Evolutionary conservation across 2,888 invertebrate genomes (phyloP).

Genomic region (Campaea margaritaria): DNA sequence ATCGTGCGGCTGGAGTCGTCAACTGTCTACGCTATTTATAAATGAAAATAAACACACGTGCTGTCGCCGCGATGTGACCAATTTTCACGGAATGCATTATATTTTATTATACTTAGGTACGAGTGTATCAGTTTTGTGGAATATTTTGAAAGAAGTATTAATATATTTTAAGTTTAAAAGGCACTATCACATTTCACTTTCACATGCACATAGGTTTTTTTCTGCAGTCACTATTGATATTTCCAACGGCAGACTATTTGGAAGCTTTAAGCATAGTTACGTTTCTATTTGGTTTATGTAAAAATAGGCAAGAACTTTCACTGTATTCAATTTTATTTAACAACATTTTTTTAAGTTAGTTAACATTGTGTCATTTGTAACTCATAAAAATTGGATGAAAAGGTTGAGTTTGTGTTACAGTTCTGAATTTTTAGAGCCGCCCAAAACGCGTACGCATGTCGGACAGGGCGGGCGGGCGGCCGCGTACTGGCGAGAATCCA

Average conservation of each 20-base stretch:
- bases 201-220: conserved; percentile 14
- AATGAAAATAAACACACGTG: conserved; percentile 80
- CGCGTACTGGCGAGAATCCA: conserved; percentile 61
- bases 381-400: neutral
- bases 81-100: conserved; percentile 74
- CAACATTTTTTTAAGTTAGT: neutral
- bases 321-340: conserved; percentile 2
- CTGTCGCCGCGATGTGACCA: conserved; percentile 53
- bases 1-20: conserved; percentile 58
- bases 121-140: conserved; percentile 26
- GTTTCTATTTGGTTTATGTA: conserved; percentile 15
- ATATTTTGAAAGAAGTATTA: conserved; percentile 31
- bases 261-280: conserved; percentile 43
- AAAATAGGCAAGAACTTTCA: conserved; percentile 12
- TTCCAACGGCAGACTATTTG: conserved; percentile 41
- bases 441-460: conserved; percentile 66
- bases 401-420: conserved; percentile 24
- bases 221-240: conserved; percentile 35
- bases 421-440: conserved; percentile 59
- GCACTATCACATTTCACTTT: conserved; percentile 30
- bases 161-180: conserved; percentile 12
- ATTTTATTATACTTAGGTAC: conserved; percentile 29
- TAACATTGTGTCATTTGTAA: neutral
- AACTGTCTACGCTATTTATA: conserved; percentile 73
- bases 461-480: conserved; percentile 73